Evolutionary conservation across 1,140 invertebrate genomes (phyloP).

Genomic region (Drosophila bipectinata): DNA sequence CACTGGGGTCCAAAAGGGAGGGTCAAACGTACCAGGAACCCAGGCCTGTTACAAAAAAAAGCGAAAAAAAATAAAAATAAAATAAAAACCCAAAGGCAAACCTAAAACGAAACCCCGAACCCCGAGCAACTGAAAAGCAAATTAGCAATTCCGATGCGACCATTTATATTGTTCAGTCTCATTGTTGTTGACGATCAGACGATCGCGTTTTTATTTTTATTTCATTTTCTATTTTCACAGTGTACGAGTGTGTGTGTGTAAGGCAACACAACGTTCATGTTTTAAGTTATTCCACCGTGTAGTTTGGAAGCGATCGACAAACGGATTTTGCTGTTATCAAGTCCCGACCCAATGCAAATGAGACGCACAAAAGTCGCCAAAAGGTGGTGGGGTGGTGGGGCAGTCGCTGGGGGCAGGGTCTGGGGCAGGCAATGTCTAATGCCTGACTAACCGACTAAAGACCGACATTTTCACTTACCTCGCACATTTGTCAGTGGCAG

Average conservation of each 20-base stretch:
- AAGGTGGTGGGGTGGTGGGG: background rate
- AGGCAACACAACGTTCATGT: conserved; percentile 25
- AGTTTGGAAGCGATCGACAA: conserved; percentile 45
- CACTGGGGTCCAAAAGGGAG: conserved; percentile 20
- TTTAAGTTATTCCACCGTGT: conserved; percentile 25
- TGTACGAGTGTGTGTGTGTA: conserved; percentile 4
- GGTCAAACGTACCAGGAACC: conserved; percentile 65
- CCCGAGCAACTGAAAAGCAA: conserved; percentile 68
- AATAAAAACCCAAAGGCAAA: conserved; percentile 35
- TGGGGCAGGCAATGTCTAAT: conserved; percentile 58
- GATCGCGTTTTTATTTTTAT: conserved; percentile 79
- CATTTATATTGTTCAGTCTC: conserved; percentile 78
- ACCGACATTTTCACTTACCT: conserved; percentile 54
- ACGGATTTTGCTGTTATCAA: conserved; percentile 66
- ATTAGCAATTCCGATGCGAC: conserved; percentile 82
- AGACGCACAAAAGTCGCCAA: conserved; percentile 20
- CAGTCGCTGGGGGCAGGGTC: conserved; percentile 23
- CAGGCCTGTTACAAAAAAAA: conserved; percentile 18
- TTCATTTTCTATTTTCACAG: conserved; percentile 52
- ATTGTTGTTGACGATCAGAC: conserved; percentile 73
- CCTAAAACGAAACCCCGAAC: conserved; percentile 38
- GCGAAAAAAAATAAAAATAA: conserved; percentile 1
- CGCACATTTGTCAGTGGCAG: conserved; percentile 49
- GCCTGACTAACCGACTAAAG: conserved; percentile 44
- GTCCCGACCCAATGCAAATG: conserved; percentile 66